These are phyloP conservation scores for Eristalinus aeneus DNA, from an alignment of 2,888 invertebrate species.

Conservation along the genomic window DNA sequence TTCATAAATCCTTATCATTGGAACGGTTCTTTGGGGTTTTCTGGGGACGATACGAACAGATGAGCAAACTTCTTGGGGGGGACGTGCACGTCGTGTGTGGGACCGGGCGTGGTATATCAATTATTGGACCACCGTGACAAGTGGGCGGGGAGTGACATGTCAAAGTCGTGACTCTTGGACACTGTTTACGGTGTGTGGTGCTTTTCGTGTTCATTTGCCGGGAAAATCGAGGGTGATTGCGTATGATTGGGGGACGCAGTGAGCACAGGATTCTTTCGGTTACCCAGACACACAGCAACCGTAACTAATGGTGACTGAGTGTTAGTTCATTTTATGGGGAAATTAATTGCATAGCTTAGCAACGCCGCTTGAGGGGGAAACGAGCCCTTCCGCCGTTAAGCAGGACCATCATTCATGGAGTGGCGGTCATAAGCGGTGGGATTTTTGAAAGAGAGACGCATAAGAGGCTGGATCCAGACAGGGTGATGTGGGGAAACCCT, in stretches of 20 bases:
- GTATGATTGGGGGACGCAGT: neutral
- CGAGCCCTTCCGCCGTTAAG: neutral
- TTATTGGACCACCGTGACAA: conserved; percentile 14
- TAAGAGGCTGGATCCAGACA: neutral
- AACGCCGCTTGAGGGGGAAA: too few species aligned
- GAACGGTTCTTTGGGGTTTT: neutral
- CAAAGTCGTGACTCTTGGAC: conserved; percentile 25
- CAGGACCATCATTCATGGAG: neutral
- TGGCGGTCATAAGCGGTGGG: neutral
- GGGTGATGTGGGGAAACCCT: neutral
- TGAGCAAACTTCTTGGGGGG: conserved; percentile 22
- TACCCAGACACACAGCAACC: neutral
- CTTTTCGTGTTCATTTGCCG: neutral
- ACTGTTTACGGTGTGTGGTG: neutral
- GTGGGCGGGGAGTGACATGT: conserved; percentile 6
- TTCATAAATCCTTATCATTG: conserved; percentile 60
- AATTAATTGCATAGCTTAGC: conserved; percentile 55
- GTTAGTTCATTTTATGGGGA: conserved; percentile 39
- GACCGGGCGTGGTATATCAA: conserved; percentile 55
- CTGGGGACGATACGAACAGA: conserved; percentile 33
- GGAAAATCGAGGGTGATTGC: neutral
- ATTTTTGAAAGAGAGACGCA: neutral
- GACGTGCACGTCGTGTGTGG: neutral
- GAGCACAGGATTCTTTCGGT: too few species aligned
- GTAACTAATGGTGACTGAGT: conserved; percentile 54